Base-by-base conservation (phyloP, 1,140 invertebrate species). In the Drosophila burlai region DNA sequence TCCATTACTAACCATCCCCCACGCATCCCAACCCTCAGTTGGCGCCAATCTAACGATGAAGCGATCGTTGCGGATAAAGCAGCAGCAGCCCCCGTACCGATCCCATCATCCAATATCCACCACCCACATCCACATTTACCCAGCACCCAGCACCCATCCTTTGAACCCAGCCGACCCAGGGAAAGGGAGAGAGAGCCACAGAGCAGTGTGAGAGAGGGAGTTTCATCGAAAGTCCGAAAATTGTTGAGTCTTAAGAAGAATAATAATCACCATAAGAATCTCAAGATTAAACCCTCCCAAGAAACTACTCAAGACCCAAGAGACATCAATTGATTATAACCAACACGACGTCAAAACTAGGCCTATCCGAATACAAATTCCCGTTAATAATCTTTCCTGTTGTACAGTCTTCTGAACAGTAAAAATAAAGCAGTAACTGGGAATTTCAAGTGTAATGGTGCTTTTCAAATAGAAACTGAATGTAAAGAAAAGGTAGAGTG, bases 21-120 rank as follows among this genome's bases (percentile, higher is more conserved):
- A 36, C 34, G 60, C 16, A 55, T 61, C 46, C 72, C 10, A 55
- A 65, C 55, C 57, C 45, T 65, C 26, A 78, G 75, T 49, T 57
- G 50, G 36, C 31, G 43, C 40, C 42, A 50, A 62, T 38, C 16
- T 67, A 16, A 16, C 43, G 47, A 24, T 57, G 42, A 43, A 36
- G 21, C 31, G 21, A 18, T 21, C 46, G 36, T 26, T 42, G 62
- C 42, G 42, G 15, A 24, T 43, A 10, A 74, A 64, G 36, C 38
- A 73, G 34, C 34, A 49, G n/a, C 38, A 43, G 15, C 57, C 29
- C 6, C 24, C 24, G 3, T 49, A n/a, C 16, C 24, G 24, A 26
- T n/a, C 24, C 24, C 47, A 49, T 49, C 47, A 29, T 49, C 47
- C 26, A n/a, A 9, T 49, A 29, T 29, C 47, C 47, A 10, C 3